Evolutionary conservation across 2,113 vertebrate genomes (phyloP).

Genomic region (Octodon degus): DNA sequence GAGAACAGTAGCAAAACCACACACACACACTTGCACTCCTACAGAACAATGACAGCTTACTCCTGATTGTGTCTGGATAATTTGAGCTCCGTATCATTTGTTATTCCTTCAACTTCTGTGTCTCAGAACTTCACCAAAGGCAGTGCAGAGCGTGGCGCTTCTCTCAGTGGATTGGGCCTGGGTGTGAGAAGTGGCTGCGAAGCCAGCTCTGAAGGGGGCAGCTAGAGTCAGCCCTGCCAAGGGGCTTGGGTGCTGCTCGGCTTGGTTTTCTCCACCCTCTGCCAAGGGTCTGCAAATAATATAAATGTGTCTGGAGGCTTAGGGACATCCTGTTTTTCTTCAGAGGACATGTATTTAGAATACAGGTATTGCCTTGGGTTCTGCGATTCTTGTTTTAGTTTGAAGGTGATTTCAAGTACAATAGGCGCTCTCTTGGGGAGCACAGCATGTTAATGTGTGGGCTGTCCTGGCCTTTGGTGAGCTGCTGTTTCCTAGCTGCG

Average conservation of each 20-base stretch:
- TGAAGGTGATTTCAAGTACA: conserved; percentile 32
- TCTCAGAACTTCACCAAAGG: neutral
- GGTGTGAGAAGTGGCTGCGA: neutral
- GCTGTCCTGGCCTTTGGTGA: neutral
- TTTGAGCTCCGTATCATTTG: conserved; percentile 1
- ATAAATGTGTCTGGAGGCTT: neutral
- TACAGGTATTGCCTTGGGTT: neutral
- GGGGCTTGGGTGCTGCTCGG: neutral
- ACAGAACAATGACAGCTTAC: neutral
- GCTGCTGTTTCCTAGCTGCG: conserved; percentile 32
- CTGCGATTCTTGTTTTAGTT: neutral
- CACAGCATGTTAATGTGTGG: neutral
- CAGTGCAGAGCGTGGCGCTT: neutral
- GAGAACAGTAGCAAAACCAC: neutral
- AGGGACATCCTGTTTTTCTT: neutral
- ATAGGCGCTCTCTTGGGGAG: conserved; percentile 30
- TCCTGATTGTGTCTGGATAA: neutral
- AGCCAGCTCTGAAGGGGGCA: neutral
- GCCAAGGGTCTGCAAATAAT: neutral
- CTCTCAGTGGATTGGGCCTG: neutral
- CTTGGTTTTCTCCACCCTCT: neutral
- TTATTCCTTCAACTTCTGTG: neutral
- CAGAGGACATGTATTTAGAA: neutral
- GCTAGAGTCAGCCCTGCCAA: neutral
- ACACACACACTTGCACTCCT: neutral